Conservation (phyloP, 2,113 vertebrate genomes). For the Lophotis ruficrista region DNA sequence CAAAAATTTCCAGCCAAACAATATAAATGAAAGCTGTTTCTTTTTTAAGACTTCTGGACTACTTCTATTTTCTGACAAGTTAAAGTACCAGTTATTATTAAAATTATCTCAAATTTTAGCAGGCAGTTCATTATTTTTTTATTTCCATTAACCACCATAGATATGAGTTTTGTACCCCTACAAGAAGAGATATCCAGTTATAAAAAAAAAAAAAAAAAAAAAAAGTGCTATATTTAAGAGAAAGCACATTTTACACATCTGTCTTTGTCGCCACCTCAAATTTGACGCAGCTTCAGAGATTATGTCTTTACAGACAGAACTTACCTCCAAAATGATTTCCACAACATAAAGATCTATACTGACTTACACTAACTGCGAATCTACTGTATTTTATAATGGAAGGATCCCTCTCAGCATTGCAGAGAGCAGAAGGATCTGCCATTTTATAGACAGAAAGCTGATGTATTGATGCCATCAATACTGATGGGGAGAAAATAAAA, state of each 20-base stretch:
- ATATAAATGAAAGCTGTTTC: not conserved
- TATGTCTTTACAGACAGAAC: not conserved
- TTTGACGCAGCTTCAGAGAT: not conserved
- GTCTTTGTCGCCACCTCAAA: not conserved
- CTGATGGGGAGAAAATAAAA: not conserved
- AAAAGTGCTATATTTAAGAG: not conserved
- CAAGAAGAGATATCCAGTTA: not conserved
- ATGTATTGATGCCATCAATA: not conserved
- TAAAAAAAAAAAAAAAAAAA: not conserved
- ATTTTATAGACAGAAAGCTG: not conserved
- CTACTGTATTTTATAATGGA: not conserved
- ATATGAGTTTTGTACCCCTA: not conserved
- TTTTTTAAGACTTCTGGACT: not conserved
- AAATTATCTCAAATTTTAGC: not conserved
- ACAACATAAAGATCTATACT: not conserved
- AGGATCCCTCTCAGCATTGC: not conserved
- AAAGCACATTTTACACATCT: not conserved
- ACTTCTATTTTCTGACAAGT: not conserved
- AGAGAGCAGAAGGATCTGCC: not conserved
- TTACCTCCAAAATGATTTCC: not conserved
- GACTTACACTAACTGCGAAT: not conserved
- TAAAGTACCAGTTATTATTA: not conserved
- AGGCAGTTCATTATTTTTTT: not conserved
- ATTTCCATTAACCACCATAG: not conserved
- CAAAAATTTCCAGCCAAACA: not conserved